These are phyloP conservation scores for Nemopilema nomurai DNA, from an alignment of 30 jellyfish, hydroid and myxozoan species.

Conservation along the genomic window DNA sequence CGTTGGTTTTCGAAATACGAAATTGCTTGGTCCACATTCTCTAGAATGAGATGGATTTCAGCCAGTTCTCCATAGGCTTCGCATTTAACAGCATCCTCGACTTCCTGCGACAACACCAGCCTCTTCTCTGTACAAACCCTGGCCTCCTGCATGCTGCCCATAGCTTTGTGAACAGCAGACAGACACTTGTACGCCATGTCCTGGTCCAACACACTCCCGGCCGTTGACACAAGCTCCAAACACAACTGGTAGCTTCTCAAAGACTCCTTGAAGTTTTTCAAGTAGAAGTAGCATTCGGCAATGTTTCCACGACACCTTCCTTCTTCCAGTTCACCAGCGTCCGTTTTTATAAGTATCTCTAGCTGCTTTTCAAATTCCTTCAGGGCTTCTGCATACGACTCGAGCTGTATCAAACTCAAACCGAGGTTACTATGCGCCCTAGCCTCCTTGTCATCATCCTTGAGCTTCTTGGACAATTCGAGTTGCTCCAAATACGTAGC, in stretches of 20 bases:
- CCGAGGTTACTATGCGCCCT: conserved; percentile 55
- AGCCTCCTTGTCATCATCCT: conserved; percentile 47
- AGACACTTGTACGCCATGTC: conserved; percentile 72
- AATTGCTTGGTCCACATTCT: conserved; percentile 81
- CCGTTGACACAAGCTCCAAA: conserved; percentile 56
- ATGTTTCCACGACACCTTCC: conserved; percentile 70
- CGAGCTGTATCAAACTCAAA: conserved; percentile 27
- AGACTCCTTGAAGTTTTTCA: conserved; percentile 57
- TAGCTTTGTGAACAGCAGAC: conserved; percentile 48
- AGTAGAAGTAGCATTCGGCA: conserved; percentile 66
- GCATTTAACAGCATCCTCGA: conserved; percentile 56
- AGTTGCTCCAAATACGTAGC: conserved; percentile 62
- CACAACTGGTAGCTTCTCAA: conserved; percentile 56
- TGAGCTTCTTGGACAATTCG: conserved; percentile 50
- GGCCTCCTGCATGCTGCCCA: conserved; percentile 75
- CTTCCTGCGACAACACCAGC: conserved; percentile 79
- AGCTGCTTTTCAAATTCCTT: conserved; percentile 57
- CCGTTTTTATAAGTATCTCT: conserved; percentile 2
- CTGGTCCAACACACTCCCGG: conserved; percentile 53
- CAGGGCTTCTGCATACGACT: conserved; percentile 48
- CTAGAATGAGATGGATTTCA: conserved; percentile 56
- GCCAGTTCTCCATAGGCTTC: conserved; percentile 90
- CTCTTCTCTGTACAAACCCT: conserved; percentile 90
- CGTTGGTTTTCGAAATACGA: conserved; percentile 73
- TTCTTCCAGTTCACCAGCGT: conserved; percentile 24